Evolutionary conservation across 2,888 invertebrate species (phyloP), one percentile per base, ranked within the genome.

Genomic region (Eupithecia vulgata): DNA sequence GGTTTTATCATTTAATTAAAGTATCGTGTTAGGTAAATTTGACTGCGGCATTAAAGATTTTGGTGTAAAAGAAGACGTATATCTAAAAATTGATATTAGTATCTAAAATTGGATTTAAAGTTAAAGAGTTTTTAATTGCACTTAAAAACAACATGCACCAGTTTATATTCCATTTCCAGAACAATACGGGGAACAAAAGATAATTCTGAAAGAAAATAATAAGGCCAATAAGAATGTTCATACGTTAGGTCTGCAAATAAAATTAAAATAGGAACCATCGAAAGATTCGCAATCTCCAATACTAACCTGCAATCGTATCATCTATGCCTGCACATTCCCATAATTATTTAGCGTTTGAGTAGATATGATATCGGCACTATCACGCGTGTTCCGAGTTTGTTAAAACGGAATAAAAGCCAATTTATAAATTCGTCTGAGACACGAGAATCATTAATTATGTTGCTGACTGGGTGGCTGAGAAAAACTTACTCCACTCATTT

Each of bases 391-490:
- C 82, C 81, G 89, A 78, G 77, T 91, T 91, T 90, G 90, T 91
- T 92, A 89, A 91, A 90, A 90, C 87, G 85, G 87, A 92, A 91
- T 92, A 88, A 91, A 79, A 91, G 89, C 90, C 92, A 93, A 93
- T 93, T 93, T 94, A 93, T 93, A 93, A 94, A 94, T 94, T 91
- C 93, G 93, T 94, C 91, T 89, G 88, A 90, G 86, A 92, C 93
- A 91, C 92, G 91, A 91, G 87, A 88, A 86, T 90, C 94, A 94
- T 94, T 94, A 94, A 94, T 94, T 94, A 94, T 94, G 94, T 94
- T 94, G 94, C 94, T 93, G 93, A 91, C 91, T 94, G 94, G 94
- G 94, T 94, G 94, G 94, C 93, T 94, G 91, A 91, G 94, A 94
- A 93, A 94, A 93, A 91, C 92, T 92, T 91, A 92, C 93, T 94